Base-by-base conservation (phyloP, 1,140 invertebrate genomes). In the Argopecten irradians region DNA sequence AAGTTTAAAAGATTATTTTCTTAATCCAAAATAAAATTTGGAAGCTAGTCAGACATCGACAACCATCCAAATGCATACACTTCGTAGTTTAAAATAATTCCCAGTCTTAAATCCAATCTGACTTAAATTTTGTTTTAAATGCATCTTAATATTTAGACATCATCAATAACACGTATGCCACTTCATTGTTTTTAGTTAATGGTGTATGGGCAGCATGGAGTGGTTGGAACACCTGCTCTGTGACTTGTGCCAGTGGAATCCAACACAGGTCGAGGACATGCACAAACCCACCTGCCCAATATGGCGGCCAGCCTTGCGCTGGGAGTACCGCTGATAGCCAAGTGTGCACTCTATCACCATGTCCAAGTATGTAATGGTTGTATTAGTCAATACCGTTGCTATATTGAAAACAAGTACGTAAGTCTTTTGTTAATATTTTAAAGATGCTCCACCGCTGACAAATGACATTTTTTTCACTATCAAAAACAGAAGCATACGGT, bases 161-260 rank as follows among this genome's bases (percentile, higher is more conserved):
- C 8, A 22, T 11, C 33, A 28, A 33, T 83, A n/a, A 9, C 28
- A 0, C 22, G 22, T 71, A 19, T 71, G 55, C 28, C 28, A 28
- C 22, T 0, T 71, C 28, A 22, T 71, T 71, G n/a, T n/a, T n/a
- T n/a, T 16, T 43, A 86, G 88, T 89, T 33, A 35, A 89, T 41
- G 88, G 88, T 22, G 82, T 19, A 22, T 89, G 86, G 86, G 13
- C 39, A 14, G 41, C 22, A 22, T 89, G 88, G 88, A 35, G 13
- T 7, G 34, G 32, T 8, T 87, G 83, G 86, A 43, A 16, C 1
- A 41, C 82, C 82, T 89, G 88, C n/a, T 46, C 86, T 28, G 86
- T 85, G 0, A 85, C 88, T 34, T 89, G 88, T 87, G 88, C 86
- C 0, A 35, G 43, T 39, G 86, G 88, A 39, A 32, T 22, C 14